These are phyloP conservation scores for Lanius ludovicianus DNA, from an alignment of 2,113 vertebrate genomes.

Conservation along the genomic window DNA sequence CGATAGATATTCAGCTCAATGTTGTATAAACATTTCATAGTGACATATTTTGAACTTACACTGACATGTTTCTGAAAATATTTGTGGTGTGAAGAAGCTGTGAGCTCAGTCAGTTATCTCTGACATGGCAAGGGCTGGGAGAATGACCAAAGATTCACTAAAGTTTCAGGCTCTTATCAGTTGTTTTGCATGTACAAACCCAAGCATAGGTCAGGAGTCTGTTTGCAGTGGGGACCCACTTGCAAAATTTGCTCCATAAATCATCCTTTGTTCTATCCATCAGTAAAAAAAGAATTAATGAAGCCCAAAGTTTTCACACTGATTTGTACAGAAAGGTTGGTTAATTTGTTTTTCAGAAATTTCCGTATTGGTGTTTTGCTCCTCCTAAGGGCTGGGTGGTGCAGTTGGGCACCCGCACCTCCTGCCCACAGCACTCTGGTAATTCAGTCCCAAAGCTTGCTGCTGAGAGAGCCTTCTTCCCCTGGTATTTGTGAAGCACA, in stretches of 20 bases:
- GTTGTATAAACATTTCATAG: slow-evolving; percentile 53
- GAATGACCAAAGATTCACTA: neutral
- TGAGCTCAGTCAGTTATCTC: neutral
- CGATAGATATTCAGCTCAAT: slow-evolving; percentile 24
- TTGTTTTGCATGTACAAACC: slow-evolving; percentile 22
- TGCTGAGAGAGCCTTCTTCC: neutral
- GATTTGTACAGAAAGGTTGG: neutral
- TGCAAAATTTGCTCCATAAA: slow-evolving; percentile 4
- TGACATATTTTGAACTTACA: slow-evolving; percentile 43
- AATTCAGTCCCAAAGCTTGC: neutral
- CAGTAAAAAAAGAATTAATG: neutral
- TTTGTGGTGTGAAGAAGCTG: neutral
- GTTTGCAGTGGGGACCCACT: neutral
- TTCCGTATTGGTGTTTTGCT: neutral
- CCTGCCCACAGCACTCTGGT: rapidly evolving
- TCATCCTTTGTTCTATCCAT: neutral
- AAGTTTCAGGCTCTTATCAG: neutral
- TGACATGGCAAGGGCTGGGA: neutral
- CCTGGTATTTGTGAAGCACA: neutral
- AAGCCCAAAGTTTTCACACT: neutral
- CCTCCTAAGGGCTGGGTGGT: neutral
- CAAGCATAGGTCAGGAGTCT: neutral
- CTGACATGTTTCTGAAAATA: slow-evolving; percentile 17
- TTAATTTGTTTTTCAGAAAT: neutral
- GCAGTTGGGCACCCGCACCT: rapidly evolving